Evolutionary conservation across 2,113 vertebrate species (phyloP).

Genomic region (Ramphastos sulfuratus): DNA sequence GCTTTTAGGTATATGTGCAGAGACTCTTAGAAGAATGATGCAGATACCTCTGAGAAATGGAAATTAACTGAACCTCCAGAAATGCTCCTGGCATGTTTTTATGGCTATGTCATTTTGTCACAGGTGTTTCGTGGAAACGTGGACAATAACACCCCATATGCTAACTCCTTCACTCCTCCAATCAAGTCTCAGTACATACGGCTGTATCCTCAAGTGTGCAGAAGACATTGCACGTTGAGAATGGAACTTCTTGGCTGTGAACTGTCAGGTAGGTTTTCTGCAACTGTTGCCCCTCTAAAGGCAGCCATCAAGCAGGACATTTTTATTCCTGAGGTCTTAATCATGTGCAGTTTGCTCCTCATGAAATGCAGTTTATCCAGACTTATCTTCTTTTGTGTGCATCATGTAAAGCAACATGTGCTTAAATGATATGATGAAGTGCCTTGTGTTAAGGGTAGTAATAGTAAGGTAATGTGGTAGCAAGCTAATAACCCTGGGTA

Average conservation of each 20-base stretch:
- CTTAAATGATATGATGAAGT: neutral
- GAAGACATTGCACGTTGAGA: slow-evolving; percentile 94
- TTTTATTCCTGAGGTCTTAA: neutral
- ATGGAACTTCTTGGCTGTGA: slow-evolving; percentile 99
- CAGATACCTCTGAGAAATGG: fast-evolving
- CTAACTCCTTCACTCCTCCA: slow-evolving; percentile 96
- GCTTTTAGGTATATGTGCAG: fast-evolving
- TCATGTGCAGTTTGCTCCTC: fast-evolving
- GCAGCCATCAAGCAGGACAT: neutral
- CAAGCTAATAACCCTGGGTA: too few relatives aligned
- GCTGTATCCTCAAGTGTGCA: slow-evolving; percentile 96
- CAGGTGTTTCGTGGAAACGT: slow-evolving; percentile 96
- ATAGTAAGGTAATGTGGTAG: too few relatives aligned
- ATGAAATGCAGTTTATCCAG: neutral
- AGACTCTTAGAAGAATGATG: fast-evolving
- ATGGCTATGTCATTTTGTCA: neutral
- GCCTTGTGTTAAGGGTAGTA: neutral
- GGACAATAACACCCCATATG: slow-evolving; percentile 95
- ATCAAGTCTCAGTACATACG: slow-evolving; percentile 93
- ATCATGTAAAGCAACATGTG: neutral
- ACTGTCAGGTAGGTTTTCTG: slow-evolving; percentile 82
- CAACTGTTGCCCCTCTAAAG: neutral
- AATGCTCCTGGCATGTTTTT: neutral
- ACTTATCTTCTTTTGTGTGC: neutral
- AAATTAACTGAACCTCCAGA: neutral